A percentile compares a stretch with the other conserved stretches of the same genome.
Evolutionary conservation across 1,140 invertebrate genomes (phyloP).

Genomic region (Antheraea mylitta): DNA sequence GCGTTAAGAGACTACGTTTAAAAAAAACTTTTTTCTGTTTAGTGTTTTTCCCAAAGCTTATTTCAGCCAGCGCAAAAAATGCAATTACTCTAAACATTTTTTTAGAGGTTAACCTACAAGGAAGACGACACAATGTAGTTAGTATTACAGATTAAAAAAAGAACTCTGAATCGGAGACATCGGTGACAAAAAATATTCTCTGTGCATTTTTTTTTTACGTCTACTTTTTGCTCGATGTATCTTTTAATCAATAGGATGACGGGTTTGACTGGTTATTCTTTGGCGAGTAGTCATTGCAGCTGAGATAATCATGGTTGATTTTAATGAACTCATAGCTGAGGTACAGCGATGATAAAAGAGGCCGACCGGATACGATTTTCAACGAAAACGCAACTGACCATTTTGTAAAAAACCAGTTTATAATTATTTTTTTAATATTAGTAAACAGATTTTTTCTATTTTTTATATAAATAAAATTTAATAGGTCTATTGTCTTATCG

Average conservation of each 20-base stretch:
- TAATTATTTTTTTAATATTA: too few species aligned
- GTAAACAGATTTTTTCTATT: too few species aligned
- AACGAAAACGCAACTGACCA: background rate
- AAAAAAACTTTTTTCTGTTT: too few species aligned
- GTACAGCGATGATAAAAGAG: background rate
- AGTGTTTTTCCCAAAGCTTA: too few species aligned
- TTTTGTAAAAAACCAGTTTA: background rate
- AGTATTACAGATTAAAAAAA: background rate
- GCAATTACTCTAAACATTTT: background rate
- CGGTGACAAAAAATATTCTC: background rate
- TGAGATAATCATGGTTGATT: constrained; percentile 4
- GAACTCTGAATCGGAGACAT: background rate
- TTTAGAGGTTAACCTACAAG: background rate
- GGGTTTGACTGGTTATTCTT: background rate
- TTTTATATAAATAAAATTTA: too few species aligned
- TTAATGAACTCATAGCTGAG: background rate
- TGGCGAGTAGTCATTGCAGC: background rate
- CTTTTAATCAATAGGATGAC: background rate
- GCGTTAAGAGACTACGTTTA: too few species aligned
- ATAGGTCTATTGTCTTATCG: too few species aligned
- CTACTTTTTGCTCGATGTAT: background rate
- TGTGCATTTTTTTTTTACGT: background rate
- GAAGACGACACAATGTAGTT: background rate
- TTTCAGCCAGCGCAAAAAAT: background rate
- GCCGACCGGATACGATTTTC: background rate